These are phyloP conservation scores for Muntiacus reevesi DNA, from an alignment of 2,113 vertebrate species.

Conservation along the genomic window DNA sequence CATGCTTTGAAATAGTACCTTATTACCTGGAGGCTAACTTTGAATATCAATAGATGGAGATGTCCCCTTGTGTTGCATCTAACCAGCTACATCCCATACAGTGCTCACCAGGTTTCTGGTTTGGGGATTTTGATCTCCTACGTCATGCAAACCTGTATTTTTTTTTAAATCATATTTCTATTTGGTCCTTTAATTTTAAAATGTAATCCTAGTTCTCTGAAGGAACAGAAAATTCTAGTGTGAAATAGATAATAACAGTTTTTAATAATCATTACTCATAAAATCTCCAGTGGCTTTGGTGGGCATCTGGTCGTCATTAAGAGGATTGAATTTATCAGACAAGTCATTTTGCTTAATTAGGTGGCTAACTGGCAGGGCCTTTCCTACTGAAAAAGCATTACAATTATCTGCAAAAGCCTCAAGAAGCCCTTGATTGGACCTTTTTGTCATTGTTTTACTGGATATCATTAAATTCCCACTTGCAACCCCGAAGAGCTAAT, in stretches of 20 bases:
- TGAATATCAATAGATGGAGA: neutral
- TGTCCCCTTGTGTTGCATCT: neutral
- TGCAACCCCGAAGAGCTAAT: neutral
- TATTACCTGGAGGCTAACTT: too few species aligned
- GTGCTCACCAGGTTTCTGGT: neutral
- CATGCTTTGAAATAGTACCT: neutral
- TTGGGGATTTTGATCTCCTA: neutral
- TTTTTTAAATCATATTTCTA: neutral
- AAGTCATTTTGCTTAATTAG: conserved; percentile 82
- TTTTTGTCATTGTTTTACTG: conserved; percentile 25
- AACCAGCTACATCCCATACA: neutral
- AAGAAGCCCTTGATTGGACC: conserved; percentile 41
- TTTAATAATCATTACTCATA: conserved; percentile 74
- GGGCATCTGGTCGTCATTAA: conserved; percentile 86
- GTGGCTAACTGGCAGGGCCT: conserved; percentile 67
- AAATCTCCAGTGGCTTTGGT: conserved; percentile 75
- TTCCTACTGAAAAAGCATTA: conserved; percentile 56
- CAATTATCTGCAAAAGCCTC: conserved; percentile 57
- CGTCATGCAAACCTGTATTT: neutral
- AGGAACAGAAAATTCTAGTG: neutral
- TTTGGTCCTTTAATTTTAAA: conserved; percentile 37
- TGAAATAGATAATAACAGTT: conserved; percentile 64
- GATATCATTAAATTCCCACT: neutral
- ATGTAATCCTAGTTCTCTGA: neutral
- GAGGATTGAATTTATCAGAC: conserved; percentile 85